A percentile compares a stretch with the other conserved stretches of the same genome.
These are phyloP conservation scores for Agrilus planipennis DNA, from an alignment of 1,140 invertebrate genomes.

Conservation along the genomic window DNA sequence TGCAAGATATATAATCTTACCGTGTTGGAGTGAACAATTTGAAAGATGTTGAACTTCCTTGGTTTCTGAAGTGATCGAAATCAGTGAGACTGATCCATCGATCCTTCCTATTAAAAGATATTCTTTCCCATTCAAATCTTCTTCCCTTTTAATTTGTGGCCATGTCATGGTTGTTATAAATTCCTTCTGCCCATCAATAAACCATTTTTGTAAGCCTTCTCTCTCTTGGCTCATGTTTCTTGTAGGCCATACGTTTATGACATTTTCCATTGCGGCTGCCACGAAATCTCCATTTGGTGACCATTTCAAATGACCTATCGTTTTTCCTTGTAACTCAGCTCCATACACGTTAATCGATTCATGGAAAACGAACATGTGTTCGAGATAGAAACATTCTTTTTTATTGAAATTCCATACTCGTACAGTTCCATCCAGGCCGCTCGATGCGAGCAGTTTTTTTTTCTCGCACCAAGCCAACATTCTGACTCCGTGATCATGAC, in stretches of 20 bases:
- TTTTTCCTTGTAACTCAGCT: slow-evolving; percentile 40
- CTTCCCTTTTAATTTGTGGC: slow-evolving; percentile 31
- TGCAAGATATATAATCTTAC: slow-evolving; percentile 23
- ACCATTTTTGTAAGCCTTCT: slow-evolving; percentile 23
- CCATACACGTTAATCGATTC: slow-evolving; percentile 38
- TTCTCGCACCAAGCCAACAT: slow-evolving; percentile 35
- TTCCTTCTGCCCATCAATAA: slow-evolving; percentile 34
- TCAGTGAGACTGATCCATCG: slow-evolving; percentile 37
- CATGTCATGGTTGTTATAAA: slow-evolving; percentile 41
- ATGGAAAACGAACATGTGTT: slow-evolving; percentile 48
- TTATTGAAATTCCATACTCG: slow-evolving; percentile 44
- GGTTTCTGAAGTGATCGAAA: slow-evolving; percentile 23
- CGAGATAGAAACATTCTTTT: slow-evolving; percentile 31
- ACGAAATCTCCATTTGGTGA: slow-evolving; percentile 42
- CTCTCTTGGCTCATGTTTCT: neutral
- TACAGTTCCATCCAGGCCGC: slow-evolving; percentile 54
- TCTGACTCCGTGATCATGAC: slow-evolving; percentile 40
- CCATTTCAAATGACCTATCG: slow-evolving; percentile 41
- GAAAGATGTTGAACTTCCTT: slow-evolving; percentile 33
- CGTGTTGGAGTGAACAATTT: slow-evolving; percentile 34
- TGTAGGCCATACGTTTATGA: slow-evolving; percentile 44
- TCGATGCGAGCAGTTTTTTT: slow-evolving; percentile 40
- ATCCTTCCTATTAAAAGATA: slow-evolving; percentile 43
- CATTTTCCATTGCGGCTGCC: slow-evolving; percentile 44
- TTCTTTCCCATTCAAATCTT: slow-evolving; percentile 29